phyloP scores from a whole-genome alignment of 2,797 vertebrate species.

The Catharus ustulatus region DNA sequence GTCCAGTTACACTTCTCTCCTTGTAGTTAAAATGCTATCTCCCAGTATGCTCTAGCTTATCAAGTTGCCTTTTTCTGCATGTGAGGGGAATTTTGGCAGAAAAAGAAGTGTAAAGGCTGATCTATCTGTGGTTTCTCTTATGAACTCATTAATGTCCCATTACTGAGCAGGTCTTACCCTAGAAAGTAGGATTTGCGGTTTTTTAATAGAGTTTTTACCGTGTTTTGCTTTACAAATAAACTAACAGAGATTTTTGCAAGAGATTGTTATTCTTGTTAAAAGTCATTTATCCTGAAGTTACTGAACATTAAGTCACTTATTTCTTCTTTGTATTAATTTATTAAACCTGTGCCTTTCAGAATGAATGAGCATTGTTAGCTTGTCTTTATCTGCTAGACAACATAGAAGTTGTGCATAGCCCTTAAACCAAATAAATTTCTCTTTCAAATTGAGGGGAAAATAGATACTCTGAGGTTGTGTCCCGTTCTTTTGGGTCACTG shows the following conservation, averaged over 20 bases:
- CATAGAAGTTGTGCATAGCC: not conserved
- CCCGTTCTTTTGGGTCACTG: not conserved
- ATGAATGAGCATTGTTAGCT: not conserved
- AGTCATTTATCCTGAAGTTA: not conserved
- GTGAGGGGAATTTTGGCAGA: not conserved
- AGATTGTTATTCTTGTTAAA: not conserved
- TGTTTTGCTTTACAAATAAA: not conserved
- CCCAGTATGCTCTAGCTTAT: not conserved
- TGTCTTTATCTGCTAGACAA: not conserved
- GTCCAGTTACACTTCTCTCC: not conserved
- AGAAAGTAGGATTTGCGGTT: not conserved
- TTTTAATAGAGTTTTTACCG: not conserved
- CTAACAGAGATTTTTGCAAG: not conserved
- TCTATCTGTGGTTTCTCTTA: not conserved
- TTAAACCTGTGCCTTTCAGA: not conserved
- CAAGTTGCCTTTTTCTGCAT: not conserved
- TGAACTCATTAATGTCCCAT: not conserved
- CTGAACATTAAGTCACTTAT: not conserved
- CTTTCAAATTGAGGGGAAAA: not conserved
- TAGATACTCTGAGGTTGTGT: not conserved
- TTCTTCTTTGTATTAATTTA: not conserved
- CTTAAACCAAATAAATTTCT: not conserved
- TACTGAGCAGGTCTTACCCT: not conserved
- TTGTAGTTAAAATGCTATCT: not conserved
- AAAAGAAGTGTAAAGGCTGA: not conserved